Percentiles rank a stretch among this genome's conserved stretches.
These are phyloP conservation scores for Dioctria rufipes DNA, from an alignment of 2,888 invertebrate species.

Conservation along the genomic window DNA sequence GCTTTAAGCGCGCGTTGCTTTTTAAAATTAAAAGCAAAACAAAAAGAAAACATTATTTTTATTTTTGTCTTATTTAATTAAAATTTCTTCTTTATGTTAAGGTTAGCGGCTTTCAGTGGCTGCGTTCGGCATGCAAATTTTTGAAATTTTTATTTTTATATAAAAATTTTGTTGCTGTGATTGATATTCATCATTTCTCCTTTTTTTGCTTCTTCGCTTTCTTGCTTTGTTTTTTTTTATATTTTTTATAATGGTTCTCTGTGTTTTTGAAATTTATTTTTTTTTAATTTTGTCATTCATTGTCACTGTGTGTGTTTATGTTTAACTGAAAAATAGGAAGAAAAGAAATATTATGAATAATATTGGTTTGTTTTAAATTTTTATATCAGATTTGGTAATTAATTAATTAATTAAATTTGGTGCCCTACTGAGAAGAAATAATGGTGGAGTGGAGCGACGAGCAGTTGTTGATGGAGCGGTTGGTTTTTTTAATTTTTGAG, in stretches of 20 bases:
- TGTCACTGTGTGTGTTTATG: constrained; percentile 43
- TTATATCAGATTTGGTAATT: not conserved
- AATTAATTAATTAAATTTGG: not conserved
- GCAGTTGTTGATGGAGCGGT: no score
- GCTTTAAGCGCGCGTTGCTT: not conserved
- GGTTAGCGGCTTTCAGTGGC: not conserved
- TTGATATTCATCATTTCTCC: not conserved
- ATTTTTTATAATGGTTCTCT: constrained; percentile 28
- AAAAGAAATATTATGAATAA: constrained; percentile 28
- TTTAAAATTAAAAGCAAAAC: constrained; percentile 26
- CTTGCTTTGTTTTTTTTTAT: not conserved
- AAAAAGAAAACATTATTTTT: constrained; percentile 12
- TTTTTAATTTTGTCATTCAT: constrained; percentile 34
- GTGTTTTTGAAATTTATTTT: constrained; percentile 11
- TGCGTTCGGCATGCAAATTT: constrained; percentile 31
- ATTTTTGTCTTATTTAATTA: not conserved
- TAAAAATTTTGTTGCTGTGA: constrained; percentile 1
- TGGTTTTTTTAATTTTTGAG: no score
- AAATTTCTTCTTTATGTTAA: no score
- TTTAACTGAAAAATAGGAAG: constrained; percentile 41
- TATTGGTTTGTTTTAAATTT: not conserved
- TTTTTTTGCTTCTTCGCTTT: not conserved
- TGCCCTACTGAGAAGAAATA: constrained; percentile 8
- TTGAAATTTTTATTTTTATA: constrained; percentile 8
- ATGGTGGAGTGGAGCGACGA: not conserved